Percentiles rank a stretch among this genome's conserved stretches.
These are phyloP conservation scores for Ectropis crepuscularia DNA, from an alignment of 2,888 invertebrate species.

Conservation along the genomic window DNA sequence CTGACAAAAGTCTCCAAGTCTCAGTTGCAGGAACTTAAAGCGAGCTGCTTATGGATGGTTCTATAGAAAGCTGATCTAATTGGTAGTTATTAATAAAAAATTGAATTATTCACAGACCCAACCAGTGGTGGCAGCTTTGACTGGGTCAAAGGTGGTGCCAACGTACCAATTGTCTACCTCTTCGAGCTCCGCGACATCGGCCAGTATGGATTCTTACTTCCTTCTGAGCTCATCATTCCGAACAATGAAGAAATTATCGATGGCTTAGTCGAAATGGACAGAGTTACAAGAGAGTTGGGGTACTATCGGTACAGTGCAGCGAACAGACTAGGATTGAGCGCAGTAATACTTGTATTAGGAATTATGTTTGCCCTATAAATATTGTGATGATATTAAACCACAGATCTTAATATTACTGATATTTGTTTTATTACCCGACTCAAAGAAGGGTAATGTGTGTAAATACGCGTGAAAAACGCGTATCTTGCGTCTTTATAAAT, in stretches of 20 bases:
- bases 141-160: constrained; percentile 83
- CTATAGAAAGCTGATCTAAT: too few relatives aligned
- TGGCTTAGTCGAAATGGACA: constrained; percentile 77
- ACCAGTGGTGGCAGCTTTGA: constrained; percentile 83
- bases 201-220: constrained; percentile 84
- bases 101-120: constrained; percentile 58
- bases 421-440: neutral
- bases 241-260: constrained; percentile 87
- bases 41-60: too few relatives aligned
- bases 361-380: constrained; percentile 41
- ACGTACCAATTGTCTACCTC: constrained; percentile 83
- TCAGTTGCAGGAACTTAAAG: too few relatives aligned
- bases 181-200: constrained; percentile 86
- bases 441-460: neutral
- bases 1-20: too few relatives aligned
- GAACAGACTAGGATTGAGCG: constrained; percentile 43
- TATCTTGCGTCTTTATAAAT: too few relatives aligned
- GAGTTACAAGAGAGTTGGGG: constrained; percentile 61
- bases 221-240: constrained; percentile 78
- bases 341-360: constrained; percentile 31
- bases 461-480: too few relatives aligned
- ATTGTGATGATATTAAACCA: neutral
- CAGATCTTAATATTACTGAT: neutral
- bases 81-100: too few relatives aligned
- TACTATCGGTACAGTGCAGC: constrained; percentile 54